A percentile compares a stretch with the other conserved stretches of the same genome.
These are phyloP conservation scores for Stictocephala bisonia DNA, from an alignment of 2,888 invertebrate species.

Conservation along the genomic window DNA sequence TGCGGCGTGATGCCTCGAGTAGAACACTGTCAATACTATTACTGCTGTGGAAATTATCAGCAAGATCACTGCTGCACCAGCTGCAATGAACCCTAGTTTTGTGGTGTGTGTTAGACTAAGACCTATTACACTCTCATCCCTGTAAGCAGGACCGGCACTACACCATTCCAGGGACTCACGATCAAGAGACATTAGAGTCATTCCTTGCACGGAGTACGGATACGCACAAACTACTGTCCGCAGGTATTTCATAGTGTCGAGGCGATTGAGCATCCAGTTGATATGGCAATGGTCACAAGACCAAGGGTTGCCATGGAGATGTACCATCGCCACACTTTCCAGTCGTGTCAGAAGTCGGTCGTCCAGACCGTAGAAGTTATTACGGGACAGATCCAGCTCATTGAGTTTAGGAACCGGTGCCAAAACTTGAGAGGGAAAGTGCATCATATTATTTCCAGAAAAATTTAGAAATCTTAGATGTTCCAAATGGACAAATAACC, in stretches of 20 bases:
- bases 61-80: constrained; percentile 70
- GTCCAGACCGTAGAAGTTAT: constrained; percentile 74
- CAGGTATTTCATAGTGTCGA: constrained; percentile 69
- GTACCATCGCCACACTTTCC: constrained; percentile 68
- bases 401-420: constrained; percentile 70
- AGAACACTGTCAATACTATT: constrained; percentile 70
- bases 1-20: constrained; percentile 76
- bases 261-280: constrained; percentile 69
- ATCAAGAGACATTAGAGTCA: constrained; percentile 63
- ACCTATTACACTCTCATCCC: constrained; percentile 65
- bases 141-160: constrained; percentile 68
- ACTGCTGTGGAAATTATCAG: constrained; percentile 66
- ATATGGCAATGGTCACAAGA: constrained; percentile 75
- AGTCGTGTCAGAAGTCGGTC: constrained; percentile 70
- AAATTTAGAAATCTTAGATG: constrained; percentile 76
- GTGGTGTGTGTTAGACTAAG: constrained; percentile 60
- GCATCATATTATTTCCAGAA: constrained; percentile 76
- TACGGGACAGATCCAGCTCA: constrained; percentile 79
- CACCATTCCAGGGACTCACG: constrained; percentile 65
- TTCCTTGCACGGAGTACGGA: constrained; percentile 70
- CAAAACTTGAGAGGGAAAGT: constrained; percentile 70
- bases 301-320: constrained; percentile 75
- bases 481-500: constrained; percentile 71
- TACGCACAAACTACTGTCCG: constrained; percentile 66
- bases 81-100: constrained; percentile 59